A percentile compares a stretch with the other conserved stretches of the same genome.
phyloP scores from a whole-genome alignment of 2,113 vertebrate species.

The Clupea harengus region DNA sequence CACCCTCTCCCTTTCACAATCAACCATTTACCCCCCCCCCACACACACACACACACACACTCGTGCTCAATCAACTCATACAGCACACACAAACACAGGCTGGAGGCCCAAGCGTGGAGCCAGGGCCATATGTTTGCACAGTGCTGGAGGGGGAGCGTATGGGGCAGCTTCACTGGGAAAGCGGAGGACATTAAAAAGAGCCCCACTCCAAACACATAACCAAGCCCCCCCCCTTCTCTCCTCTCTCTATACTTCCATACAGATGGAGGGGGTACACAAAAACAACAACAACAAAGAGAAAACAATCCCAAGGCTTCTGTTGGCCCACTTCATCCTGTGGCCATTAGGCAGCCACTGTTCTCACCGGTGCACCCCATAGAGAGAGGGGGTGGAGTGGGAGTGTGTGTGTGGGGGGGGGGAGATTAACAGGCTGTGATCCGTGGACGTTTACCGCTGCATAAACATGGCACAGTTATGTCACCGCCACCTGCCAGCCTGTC shows the following conservation, averaged over 20 bases:
- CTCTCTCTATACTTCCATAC: background rate
- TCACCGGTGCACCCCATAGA: background rate
- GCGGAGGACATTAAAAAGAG: background rate
- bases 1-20: background rate
- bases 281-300: slow-evolving; percentile 3
- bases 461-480: slow-evolving; percentile 24
- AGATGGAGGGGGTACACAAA: background rate
- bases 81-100: slow-evolving; percentile 1
- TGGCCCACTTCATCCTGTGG: background rate
- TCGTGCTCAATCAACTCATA: background rate
- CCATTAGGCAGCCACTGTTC: background rate
- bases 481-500: slow-evolving; percentile 39
- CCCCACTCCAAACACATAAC: background rate
- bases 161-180: background rate
- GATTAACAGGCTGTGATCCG: slow-evolving; percentile 14
- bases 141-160: background rate
- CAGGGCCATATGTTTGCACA: background rate
- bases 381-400: background rate
- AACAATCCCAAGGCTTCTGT: background rate
- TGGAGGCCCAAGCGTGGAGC: background rate
- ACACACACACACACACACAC: background rate
- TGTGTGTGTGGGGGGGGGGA: background rate
- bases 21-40: background rate
- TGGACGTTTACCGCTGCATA: background rate
- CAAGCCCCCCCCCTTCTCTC: background rate